Conservation (phyloP, 2,113 vertebrate genomes). For the Mustela nigripes region DNA sequence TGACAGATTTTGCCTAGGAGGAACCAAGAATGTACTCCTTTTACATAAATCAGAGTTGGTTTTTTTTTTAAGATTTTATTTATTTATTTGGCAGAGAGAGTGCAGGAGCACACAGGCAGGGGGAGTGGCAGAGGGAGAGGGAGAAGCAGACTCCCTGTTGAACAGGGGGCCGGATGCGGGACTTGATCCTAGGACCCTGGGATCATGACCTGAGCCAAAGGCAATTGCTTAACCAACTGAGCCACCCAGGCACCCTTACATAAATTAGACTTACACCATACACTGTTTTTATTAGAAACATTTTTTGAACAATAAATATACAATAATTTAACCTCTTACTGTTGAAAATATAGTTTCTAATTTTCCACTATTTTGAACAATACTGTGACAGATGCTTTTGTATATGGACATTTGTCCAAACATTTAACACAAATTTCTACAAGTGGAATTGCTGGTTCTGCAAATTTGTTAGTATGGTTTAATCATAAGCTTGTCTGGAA, state of each 20-base stretch:
- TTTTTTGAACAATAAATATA: not conserved
- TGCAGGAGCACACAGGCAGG: too few species aligned
- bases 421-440: not conserved
- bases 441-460: not conserved
- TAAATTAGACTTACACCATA: not conserved
- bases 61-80: not conserved
- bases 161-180: too few species aligned
- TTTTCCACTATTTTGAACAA: not conserved
- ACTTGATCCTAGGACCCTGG: too few species aligned
- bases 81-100: too few species aligned
- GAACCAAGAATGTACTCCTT: not conserved
- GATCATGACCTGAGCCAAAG: too few species aligned
- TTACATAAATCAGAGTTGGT: not conserved
- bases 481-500: not conserved
- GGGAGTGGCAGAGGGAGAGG: too few species aligned
- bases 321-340: not conserved
- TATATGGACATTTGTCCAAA: not conserved
- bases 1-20: not conserved
- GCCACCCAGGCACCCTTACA: not conserved
- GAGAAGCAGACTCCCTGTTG: too few species aligned
- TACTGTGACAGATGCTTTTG: not conserved
- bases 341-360: not conserved
- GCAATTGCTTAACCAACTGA: too few species aligned
- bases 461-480: slow-evolving; percentile 3
- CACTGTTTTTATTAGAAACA: not conserved